Percentiles rank a stretch among this genome's conserved stretches.
phyloP scores from a whole-genome alignment of 2,113 vertebrate genomes.

The Collichthys lucidus region DNA sequence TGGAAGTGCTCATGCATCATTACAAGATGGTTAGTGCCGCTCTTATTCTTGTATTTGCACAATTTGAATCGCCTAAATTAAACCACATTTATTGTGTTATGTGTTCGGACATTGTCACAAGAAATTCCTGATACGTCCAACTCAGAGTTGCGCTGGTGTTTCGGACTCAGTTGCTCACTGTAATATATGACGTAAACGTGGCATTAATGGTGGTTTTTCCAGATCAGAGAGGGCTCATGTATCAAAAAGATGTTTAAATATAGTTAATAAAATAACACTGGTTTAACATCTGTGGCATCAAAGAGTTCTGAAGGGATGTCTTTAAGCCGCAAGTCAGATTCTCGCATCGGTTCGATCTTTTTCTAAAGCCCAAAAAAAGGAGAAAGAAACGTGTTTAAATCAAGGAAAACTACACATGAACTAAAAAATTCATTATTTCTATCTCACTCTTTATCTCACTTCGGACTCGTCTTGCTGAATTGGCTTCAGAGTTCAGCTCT shows the following conservation, averaged over 20 bases:
- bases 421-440: neutral
- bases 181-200: neutral
- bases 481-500: no score
- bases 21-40: neutral
- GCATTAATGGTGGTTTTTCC: neutral
- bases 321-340: neutral
- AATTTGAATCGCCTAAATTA: neutral
- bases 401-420: neutral
- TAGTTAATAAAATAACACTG: neutral
- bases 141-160: neutral
- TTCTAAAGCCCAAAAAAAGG: no score
- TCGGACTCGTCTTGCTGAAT: no score
- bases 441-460: no score
- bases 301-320: neutral
- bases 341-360: neutral
- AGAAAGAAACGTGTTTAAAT: neutral
- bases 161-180: neutral
- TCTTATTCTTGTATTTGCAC: neutral
- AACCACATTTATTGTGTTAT: neutral
- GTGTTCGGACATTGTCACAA: neutral
- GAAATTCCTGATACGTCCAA: neutral
- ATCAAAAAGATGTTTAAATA: neutral
- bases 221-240: neutral
- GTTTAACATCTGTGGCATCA: neutral
- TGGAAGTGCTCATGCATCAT: neutral